Evolutionary conservation across 2,113 vertebrate species (phyloP), one percentile per base, ranked within the genome.

Genomic region (Microtus ochrogaster): DNA sequence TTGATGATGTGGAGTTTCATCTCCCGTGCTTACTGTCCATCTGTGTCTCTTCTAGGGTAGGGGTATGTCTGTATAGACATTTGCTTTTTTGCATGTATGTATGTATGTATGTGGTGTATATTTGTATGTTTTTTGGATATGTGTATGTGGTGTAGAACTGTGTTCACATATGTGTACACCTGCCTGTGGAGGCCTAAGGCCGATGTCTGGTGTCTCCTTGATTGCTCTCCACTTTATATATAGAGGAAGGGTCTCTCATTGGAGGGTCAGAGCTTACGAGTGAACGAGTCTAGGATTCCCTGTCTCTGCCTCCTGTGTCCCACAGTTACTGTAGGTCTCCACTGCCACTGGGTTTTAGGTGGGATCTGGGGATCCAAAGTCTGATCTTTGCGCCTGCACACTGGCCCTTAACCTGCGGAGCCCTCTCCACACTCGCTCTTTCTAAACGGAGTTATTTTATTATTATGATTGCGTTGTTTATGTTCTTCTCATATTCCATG

Each of bases 401-500:
- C 28, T 22, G 2, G 17, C 41, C 39, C 28, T 66, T 47, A 47
- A 41, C 28, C 39, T 66, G 39, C 4, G 5, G 63, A 47, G 41
- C 39, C 8, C 33, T 85, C 39, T 33, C 41, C 83, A 36, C 41
- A 44, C 7, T 66, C 17, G 5, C 83, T 66, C 28, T 47, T 68
- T 47, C 66, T 68, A 92, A 83, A 65, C 41, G 41, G 68, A 95
- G 24, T 17, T 85, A 41, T 76, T 26, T 72, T 55, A 28, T 89
- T 81, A 21, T 90, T 72, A 66, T 65, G 86, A 36, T 72, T 66
- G 44, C 66, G 28, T 93, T 89, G 11, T 65, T 77, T 65, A 41
- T 70, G 16, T 89, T 85, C 33, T 86, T 94, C 63, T 94, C 89
- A 76, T 81, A 49, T 22, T 73, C 63, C 83, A 55, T 26, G 36